These are phyloP conservation scores for Eidolon dupreanum DNA, from an alignment of 2,797 vertebrate species.

Conservation along the genomic window DNA sequence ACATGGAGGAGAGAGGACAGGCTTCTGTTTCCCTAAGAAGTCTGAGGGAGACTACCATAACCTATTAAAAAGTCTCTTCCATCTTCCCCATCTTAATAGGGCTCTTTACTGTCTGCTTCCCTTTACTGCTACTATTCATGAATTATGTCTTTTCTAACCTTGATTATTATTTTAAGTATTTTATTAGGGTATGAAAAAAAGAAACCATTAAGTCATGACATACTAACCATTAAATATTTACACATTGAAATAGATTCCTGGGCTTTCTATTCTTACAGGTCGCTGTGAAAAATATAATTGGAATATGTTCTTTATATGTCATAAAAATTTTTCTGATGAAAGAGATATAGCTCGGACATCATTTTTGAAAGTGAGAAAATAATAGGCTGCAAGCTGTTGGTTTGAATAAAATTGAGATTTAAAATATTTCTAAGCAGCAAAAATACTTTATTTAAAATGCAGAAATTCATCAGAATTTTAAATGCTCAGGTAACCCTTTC, in stretches of 20 bases:
- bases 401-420: constrained; percentile 12
- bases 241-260: not conserved
- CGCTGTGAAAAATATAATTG: not conserved
- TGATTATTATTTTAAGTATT: not conserved
- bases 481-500: not conserved
- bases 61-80: not conserved
- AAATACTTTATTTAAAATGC: constrained; percentile 49
- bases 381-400: not conserved
- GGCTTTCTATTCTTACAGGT: not conserved
- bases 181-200: not conserved
- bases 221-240: not conserved
- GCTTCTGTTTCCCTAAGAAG: not conserved
- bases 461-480: not conserved
- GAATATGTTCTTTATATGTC: constrained; percentile 27
- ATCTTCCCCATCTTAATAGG: not conserved
- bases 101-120: not conserved
- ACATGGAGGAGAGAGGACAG: not conserved
- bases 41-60: not conserved
- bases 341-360: not conserved
- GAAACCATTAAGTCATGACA: not conserved
- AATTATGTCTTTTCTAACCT: not conserved
- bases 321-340: not conserved
- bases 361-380: constrained; percentile 53
- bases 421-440: constrained; percentile 32
- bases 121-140: not conserved